Percentiles rank a stretch among this genome's conserved stretches.
Evolutionary conservation across 1,140 invertebrate species (phyloP).

Genomic region (Halesus radiatus): DNA sequence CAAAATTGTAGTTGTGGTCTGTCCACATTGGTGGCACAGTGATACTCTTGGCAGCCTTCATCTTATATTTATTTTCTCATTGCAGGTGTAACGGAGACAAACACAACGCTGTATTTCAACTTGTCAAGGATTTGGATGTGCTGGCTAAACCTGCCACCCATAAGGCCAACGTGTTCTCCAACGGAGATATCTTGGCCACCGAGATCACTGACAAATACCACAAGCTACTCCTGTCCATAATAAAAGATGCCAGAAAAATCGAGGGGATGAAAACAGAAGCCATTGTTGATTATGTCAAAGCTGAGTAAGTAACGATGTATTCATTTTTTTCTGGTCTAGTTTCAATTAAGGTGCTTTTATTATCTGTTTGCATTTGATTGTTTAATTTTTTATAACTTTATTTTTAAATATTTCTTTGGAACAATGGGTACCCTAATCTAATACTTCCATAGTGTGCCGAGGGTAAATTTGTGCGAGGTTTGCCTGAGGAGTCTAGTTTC

Average conservation of each 20-base stretch:
- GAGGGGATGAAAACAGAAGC: constrained; percentile 61
- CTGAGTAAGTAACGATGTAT: constrained; percentile 61
- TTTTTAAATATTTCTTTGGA: too few species aligned
- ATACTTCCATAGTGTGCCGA: too few species aligned
- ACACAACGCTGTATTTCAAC: constrained; percentile 77
- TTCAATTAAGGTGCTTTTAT: too few species aligned
- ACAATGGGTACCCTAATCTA: too few species aligned
- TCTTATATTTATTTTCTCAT: neutral
- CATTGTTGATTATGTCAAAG: constrained; percentile 60
- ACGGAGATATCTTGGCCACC: constrained; percentile 60
- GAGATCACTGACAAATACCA: constrained; percentile 57
- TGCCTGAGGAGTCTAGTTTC: too few species aligned
- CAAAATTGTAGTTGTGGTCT: too few species aligned
- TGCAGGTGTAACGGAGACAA: constrained; percentile 83
- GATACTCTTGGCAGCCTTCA: too few species aligned
- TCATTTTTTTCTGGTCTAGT: too few species aligned
- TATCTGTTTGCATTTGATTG: too few species aligned
- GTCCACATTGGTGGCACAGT: too few species aligned
- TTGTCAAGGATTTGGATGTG: constrained; percentile 73
- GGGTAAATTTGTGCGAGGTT: too few species aligned
- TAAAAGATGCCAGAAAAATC: constrained; percentile 60
- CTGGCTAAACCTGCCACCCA: constrained; percentile 62
- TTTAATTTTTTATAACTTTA: too few species aligned
- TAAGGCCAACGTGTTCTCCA: constrained; percentile 59
- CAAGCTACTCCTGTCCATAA: constrained; percentile 55